Evolutionary conservation across 2,888 invertebrate genomes (phyloP).

Genomic region (Oscheius sp.): DNA sequence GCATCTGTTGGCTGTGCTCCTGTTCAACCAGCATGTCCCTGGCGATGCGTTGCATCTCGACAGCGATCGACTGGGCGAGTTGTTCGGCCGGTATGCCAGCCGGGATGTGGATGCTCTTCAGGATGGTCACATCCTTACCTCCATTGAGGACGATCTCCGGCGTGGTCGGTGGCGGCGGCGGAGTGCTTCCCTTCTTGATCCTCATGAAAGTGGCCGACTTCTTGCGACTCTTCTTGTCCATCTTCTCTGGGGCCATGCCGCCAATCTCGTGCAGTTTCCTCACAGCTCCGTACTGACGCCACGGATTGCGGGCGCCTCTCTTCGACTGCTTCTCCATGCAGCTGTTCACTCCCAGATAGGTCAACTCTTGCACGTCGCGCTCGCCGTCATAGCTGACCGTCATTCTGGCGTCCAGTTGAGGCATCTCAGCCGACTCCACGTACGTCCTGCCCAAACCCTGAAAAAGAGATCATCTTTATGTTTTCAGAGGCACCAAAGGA

Average conservation of each 20-base stretch:
- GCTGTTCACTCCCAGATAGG: constrained; percentile 8
- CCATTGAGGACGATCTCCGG: constrained; percentile 31
- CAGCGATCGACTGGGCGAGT: not conserved
- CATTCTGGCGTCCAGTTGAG: not conserved
- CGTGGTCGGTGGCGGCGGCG: constrained; percentile 17
- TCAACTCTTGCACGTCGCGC: constrained; percentile 29
- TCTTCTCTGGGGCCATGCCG: constrained; percentile 17
- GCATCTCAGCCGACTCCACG: constrained; percentile 7
- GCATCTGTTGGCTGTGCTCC: too few relatives aligned
- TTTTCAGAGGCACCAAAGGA: too few relatives aligned
- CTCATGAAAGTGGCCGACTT: not conserved
- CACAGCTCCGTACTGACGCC: constrained; percentile 31
- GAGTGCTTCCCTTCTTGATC: constrained; percentile 3
- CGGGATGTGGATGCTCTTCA: constrained; percentile 12
- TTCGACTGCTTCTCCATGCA: constrained; percentile 26
- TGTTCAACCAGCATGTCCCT: too few relatives aligned
- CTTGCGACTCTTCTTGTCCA: constrained; percentile 30
- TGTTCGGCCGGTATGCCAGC: constrained; percentile 13
- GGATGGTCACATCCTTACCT: constrained; percentile 9
- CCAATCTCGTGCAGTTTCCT: constrained; percentile 30
- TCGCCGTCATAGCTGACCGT: constrained; percentile 20
- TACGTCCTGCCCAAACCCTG: constrained; percentile 7
- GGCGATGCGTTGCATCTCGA: too few relatives aligned
- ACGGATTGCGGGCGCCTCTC: constrained; percentile 23
- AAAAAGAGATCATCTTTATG: not conserved